These are phyloP conservation scores for Tetragonula clypearis DNA, from an alignment of 1,140 invertebrate genomes.

Conservation along the genomic window DNA sequence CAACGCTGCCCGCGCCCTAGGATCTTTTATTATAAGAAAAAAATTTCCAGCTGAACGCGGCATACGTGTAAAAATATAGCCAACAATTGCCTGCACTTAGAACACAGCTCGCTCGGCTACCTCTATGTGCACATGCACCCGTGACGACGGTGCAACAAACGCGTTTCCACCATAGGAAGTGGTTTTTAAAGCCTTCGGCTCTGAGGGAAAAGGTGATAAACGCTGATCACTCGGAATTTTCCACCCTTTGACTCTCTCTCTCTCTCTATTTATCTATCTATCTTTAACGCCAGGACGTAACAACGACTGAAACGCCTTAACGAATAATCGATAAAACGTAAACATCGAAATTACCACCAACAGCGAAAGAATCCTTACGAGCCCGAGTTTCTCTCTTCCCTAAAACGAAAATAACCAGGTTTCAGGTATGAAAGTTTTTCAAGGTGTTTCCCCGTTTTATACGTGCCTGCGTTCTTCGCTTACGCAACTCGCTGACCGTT, in stretches of 20 bases:
- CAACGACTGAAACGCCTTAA: slow-evolving; percentile 1
- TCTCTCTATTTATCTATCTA: background rate
- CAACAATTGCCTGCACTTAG: slow-evolving; percentile 34
- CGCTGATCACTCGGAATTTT: slow-evolving; percentile 48
- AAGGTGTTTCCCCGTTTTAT: background rate
- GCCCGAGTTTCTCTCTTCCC: background rate
- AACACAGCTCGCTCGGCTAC: slow-evolving; percentile 35
- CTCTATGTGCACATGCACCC: slow-evolving; percentile 60
- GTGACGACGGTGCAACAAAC: slow-evolving; percentile 59
- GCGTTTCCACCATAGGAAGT: background rate
- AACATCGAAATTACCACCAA: slow-evolving; percentile 11
- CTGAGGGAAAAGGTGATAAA: slow-evolving; percentile 42
- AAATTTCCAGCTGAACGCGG: slow-evolving; percentile 66
- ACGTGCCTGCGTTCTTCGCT: background rate
- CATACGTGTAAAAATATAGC: slow-evolving; percentile 63
- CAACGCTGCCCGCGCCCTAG: slow-evolving; percentile 47
- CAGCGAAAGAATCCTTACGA: background rate
- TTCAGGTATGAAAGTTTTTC: background rate
- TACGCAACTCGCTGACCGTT: background rate
- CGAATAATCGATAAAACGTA: slow-evolving; percentile 27
- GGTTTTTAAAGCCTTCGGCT: slow-evolving; percentile 48
- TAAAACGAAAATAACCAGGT: background rate
- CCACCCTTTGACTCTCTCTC: slow-evolving; percentile 13
- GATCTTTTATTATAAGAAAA: slow-evolving; percentile 74
- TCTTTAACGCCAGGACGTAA: background rate